Base-by-base conservation (phyloP, 2,888 invertebrate species). In the Blastobasis lacticolella region DNA sequence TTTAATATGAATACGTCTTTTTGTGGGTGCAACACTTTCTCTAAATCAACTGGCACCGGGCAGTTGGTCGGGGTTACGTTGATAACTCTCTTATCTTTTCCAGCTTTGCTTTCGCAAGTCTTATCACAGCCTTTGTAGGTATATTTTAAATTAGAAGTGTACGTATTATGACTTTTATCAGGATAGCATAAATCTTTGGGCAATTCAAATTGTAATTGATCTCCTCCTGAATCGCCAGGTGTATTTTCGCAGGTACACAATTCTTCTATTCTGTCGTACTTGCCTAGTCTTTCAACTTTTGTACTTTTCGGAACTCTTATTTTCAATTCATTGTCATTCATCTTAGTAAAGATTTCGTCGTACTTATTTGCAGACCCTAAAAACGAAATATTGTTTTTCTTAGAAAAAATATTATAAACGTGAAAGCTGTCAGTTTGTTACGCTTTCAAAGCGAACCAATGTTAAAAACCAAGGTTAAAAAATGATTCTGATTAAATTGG, bases 1-100 rank as follows among this genome's bases (percentile, higher is more conserved):
- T 86, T 88, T 5, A 88, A 66, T 59, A 88, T 83, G 51, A 88
- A 88, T 1, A 88, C 86, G 56, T 88, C 87, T 63, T 84, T 87
- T 46, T 73, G 63, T 0, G 80, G 79, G 54, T 86, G 75, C 7
- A 77, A 37, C 10, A 69, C 59, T 70, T 88, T 88, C 52, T 74
- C 73, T 76, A 87, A 82, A 48, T 81, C 70, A 0, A 85, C 74
- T 9, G 86, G 81, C 0, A 79, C 72, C 0, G 81, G 80, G 55
- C 87, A 87, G 55, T 79, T 83, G 0, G 78, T 68, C 7, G 87
- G 87, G 4, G 87, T 88, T 4, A 88, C 73, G 43, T 83, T 87
- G 23, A 88, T 68, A 44, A 79, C 63, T 57, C 67, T 75, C 51
- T 66, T 73, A 43, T 75, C 74, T 64, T 79, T 71, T 6, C 61